These are phyloP conservation scores for Micromys minutus DNA, from an alignment of 2,113 vertebrate genomes.

Conservation along the genomic window DNA sequence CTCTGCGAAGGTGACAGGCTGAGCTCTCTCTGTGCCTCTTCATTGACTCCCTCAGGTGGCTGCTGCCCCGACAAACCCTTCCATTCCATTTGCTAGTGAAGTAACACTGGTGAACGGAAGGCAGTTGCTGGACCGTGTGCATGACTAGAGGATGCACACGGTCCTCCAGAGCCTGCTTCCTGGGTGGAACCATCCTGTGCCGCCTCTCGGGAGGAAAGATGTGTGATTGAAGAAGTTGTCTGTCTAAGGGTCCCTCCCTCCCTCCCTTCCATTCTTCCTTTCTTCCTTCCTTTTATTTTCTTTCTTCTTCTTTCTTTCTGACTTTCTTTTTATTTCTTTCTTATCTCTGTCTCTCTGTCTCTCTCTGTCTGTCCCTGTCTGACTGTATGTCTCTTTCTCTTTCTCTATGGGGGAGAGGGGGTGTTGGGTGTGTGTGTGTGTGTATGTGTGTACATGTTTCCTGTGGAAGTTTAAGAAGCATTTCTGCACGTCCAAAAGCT, in stretches of 20 bases:
- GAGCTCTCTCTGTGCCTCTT: not conserved
- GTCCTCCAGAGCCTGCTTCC: not conserved
- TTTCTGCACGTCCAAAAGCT: not conserved
- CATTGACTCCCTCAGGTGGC: not conserved
- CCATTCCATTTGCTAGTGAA: not conserved
- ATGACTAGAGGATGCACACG: too few relatives aligned
- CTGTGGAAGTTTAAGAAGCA: not conserved
- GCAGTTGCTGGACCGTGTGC: not conserved
- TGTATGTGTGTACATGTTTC: not conserved
- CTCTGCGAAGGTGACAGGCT: not conserved
- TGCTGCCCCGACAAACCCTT: too few relatives aligned
- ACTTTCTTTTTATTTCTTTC: not conserved
- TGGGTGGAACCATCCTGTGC: not conserved
- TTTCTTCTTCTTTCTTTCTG: not conserved
- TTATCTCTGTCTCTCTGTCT: accelerated
- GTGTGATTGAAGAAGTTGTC: not conserved
- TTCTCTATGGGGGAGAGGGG: too few relatives aligned
- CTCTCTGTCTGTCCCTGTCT: not conserved
- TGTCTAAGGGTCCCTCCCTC: not conserved
- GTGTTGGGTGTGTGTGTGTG: too few relatives aligned
- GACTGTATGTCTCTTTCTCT: not conserved
- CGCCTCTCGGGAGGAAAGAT: not conserved
- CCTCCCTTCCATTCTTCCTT: not conserved
- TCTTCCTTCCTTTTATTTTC: not conserved
- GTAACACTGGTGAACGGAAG: not conserved